These are phyloP conservation scores for Saguinus oedipus DNA, from an alignment of 2,797 vertebrate genomes.

Conservation along the genomic window DNA sequence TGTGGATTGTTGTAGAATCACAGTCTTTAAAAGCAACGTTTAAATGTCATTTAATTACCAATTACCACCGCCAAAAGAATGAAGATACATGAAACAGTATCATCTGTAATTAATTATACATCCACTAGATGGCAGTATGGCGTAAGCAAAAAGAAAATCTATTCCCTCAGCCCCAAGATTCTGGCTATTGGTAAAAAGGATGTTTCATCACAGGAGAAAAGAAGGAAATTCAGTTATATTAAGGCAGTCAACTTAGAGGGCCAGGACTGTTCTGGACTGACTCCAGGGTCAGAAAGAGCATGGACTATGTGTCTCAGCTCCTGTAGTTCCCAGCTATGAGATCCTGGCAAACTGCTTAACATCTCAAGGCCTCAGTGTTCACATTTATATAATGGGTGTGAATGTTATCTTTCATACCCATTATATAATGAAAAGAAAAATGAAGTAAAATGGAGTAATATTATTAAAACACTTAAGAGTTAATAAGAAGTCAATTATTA, in stretches of 20 bases:
- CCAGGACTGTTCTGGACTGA: background rate
- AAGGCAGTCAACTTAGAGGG: background rate
- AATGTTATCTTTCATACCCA: background rate
- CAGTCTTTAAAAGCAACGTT: background rate
- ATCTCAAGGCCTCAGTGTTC: background rate
- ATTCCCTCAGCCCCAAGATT: background rate
- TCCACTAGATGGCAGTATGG: slow-evolving; percentile 65
- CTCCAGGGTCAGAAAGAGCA: background rate
- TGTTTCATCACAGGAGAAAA: background rate
- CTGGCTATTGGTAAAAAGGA: background rate
- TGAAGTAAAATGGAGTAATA: background rate
- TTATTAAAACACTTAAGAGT: background rate
- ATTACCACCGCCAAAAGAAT: background rate
- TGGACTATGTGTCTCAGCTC: background rate
- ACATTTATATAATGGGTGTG: background rate
- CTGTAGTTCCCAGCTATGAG: background rate
- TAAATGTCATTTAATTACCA: background rate
- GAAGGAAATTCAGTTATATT: background rate
- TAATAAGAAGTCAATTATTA: background rate
- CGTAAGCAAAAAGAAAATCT: slow-evolving; percentile 27
- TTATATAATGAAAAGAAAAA: too few species aligned
- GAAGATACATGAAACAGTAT: background rate
- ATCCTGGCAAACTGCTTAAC: background rate
- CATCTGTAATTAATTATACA: background rate
- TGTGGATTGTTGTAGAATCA: background rate